phyloP scores from a whole-genome alignment of 2,888 invertebrate genomes.

The Dione vanillae region DNA sequence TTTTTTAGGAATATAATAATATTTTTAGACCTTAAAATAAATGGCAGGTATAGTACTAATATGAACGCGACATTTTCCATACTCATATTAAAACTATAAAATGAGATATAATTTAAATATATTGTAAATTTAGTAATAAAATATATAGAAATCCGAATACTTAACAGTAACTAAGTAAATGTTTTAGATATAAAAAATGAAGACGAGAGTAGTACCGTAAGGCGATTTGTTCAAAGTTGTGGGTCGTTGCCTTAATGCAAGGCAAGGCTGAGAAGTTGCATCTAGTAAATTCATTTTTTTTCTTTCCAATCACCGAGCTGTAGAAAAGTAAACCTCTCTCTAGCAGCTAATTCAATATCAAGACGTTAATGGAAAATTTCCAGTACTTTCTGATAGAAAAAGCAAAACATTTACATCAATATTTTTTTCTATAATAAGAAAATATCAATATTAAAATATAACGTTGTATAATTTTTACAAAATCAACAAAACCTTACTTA shows the following conservation, averaged over 20 bases:
- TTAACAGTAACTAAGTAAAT: neutral
- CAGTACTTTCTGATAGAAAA: conserved; percentile 12
- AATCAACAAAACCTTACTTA: too few species aligned
- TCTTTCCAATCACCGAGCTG: conserved; percentile 32
- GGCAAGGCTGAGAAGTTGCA: conserved; percentile 18
- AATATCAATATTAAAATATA: neutral
- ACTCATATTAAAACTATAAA: too few species aligned
- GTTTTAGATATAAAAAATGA: conserved; percentile 8
- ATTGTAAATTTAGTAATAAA: too few species aligned
- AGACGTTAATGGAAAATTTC: conserved; percentile 36
- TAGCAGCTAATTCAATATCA: conserved; percentile 38
- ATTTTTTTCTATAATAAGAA: neutral
- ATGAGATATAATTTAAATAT: too few species aligned
- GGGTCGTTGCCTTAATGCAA: conserved; percentile 12
- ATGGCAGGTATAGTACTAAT: too few species aligned
- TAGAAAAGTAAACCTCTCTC: conserved; percentile 35
- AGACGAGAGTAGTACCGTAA: conserved; percentile 12
- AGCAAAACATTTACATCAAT: neutral
- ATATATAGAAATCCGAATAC: neutral
- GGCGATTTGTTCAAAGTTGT: conserved; percentile 5
- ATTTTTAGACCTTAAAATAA: too few species aligned
- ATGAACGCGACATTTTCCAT: too few species aligned
- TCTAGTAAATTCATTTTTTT: conserved; percentile 32
- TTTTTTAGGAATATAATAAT: too few species aligned
- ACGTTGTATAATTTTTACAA: neutral